A percentile compares a stretch with the other conserved stretches of the same genome.
Evolutionary conservation across 2,888 invertebrate genomes (phyloP).

Genomic region (Lasioglossum lativentre): DNA sequence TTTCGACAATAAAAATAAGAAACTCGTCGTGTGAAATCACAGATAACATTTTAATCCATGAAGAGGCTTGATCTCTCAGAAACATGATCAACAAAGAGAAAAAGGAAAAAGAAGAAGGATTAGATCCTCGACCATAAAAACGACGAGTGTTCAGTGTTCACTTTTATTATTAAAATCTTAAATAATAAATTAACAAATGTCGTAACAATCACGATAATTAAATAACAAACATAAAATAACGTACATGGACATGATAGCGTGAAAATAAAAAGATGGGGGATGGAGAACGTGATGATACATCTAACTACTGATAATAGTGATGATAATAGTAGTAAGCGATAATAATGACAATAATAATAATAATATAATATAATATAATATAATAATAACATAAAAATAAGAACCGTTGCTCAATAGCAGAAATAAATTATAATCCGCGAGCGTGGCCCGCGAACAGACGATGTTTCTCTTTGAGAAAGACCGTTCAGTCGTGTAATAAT

Average conservation of each 20-base stretch:
- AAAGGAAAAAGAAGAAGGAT: background rate
- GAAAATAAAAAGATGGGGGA: conserved; percentile 22
- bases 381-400: conserved; percentile 55
- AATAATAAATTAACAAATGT: conserved; percentile 79
- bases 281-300: conserved; percentile 46
- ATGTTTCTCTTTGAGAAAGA: conserved; percentile 40
- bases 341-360: conserved; percentile 61
- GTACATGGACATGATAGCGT: conserved; percentile 56
- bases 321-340: conserved; percentile 63
- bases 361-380: conserved; percentile 56
- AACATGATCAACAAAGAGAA: background rate
- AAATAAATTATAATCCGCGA: conserved; percentile 68
- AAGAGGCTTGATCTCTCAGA: background rate
- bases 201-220: conserved; percentile 78
- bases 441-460: conserved; percentile 37
- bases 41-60: no score
- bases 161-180: conserved; percentile 78
- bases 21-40: background rate
- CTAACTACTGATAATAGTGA: conserved; percentile 60
- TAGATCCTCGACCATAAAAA: background rate
- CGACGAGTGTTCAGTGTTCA: conserved; percentile 22
- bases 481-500: conserved; percentile 58
- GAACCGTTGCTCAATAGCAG: conserved; percentile 51
- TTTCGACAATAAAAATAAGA: background rate
- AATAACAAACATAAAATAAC: conserved; percentile 77